phyloP scores from a whole-genome alignment of 1,140 invertebrate species.

The Caenorhabditis elegans region DNA sequence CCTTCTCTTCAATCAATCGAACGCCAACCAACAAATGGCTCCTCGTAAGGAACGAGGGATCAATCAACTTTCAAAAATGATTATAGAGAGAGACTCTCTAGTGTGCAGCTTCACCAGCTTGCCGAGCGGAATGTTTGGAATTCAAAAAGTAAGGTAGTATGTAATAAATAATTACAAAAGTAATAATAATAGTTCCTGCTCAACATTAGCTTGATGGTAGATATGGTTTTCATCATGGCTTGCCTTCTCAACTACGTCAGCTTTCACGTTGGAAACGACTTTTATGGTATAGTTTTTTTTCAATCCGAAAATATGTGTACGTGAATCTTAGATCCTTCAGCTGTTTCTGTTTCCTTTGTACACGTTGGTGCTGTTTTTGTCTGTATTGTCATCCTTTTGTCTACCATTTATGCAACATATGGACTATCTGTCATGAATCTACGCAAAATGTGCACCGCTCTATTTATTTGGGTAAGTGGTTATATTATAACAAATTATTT shows the following conservation, averaged over 20 bases:
- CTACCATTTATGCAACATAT: background rate
- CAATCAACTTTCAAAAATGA: background rate
- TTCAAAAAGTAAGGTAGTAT: background rate
- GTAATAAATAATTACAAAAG: no score
- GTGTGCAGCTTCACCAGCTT: background rate
- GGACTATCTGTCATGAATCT: background rate
- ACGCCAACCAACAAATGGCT: background rate
- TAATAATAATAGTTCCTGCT: background rate
- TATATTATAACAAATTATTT: background rate
- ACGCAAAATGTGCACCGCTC: background rate
- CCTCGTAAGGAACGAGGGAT: background rate
- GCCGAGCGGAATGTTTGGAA: constrained; percentile 4
- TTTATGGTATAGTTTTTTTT: background rate
- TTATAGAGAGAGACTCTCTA: background rate
- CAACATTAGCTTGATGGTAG: background rate
- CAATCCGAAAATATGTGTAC: background rate
- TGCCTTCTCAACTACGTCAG: constrained; percentile 19
- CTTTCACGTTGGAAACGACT: constrained; percentile 5
- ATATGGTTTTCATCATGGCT: background rate
- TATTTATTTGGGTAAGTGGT: background rate
- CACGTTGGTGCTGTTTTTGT: background rate
- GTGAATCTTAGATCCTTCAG: constrained; percentile 6
- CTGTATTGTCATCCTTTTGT: background rate
- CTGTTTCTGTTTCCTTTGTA: constrained; percentile 1
- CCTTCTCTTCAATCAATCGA: background rate